These are phyloP conservation scores for Henricia sp. DNA, from an alignment of 53 echinoderm and acorn worm species.

Conservation along the genomic window DNA sequence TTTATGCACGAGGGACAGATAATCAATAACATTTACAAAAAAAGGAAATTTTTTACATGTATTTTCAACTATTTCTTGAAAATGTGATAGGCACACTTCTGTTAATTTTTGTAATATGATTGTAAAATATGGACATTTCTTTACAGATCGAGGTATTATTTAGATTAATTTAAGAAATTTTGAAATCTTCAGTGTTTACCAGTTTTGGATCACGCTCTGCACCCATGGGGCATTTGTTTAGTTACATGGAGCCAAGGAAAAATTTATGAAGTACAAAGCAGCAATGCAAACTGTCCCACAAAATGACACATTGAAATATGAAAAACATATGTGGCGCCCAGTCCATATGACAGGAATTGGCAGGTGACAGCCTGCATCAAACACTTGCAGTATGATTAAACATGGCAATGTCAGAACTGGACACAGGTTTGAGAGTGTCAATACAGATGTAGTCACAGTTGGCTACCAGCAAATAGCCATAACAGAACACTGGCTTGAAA, in stretches of 20 bases:
- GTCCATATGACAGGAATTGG: not conserved
- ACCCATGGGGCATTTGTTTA: no score
- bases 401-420: constrained; percentile 13
- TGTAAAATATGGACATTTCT: not conserved
- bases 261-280: not conserved
- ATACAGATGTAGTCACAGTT: constrained; percentile 29
- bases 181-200: no score
- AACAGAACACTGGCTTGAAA: no score
- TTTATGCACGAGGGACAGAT: no score
- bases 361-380: constrained; percentile 32
- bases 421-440: not conserved
- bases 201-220: no score
- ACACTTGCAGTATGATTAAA: not conserved
- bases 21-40: no score
- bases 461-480: not conserved
- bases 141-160: no score
- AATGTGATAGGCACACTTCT: no score
- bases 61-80: no score
- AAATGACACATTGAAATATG: constrained; percentile 14
- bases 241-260: no score
- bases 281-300: not conserved
- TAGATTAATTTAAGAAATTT: no score
- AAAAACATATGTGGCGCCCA: constrained; percentile 30
- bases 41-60: no score
- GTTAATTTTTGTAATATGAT: not conserved